phyloP scores from a whole-genome alignment of 2,113 vertebrate genomes.

The Odontesthes bonariensis region DNA sequence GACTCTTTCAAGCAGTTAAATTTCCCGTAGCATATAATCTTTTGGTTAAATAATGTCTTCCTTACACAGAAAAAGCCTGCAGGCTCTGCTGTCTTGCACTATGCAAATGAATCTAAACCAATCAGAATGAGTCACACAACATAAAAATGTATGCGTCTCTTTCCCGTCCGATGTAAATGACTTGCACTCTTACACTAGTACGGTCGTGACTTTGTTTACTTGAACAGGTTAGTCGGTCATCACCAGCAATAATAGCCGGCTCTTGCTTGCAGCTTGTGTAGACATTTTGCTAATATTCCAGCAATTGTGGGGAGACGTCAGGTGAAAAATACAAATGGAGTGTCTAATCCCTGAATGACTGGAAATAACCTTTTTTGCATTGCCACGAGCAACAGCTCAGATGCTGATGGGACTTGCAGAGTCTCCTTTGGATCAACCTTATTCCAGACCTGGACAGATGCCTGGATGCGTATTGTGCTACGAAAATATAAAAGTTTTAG shows the following conservation, averaged over 20 bases:
- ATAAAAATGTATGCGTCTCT: neutral
- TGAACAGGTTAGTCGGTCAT: conserved; percentile 31
- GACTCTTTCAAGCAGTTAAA: too few relatives aligned
- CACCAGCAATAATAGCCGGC: conserved; percentile 22
- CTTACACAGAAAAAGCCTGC: neutral
- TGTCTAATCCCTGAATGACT: conserved; percentile 11
- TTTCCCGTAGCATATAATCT: neutral
- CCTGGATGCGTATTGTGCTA: conserved; percentile 21
- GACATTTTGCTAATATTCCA: conserved; percentile 45
- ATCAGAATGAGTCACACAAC: neutral
- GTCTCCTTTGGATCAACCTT: conserved; percentile 38
- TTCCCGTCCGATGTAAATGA: conserved; percentile 30
- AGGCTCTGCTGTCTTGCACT: conserved; percentile 41
- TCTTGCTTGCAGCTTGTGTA: conserved; percentile 37
- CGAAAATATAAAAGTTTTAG: conserved; percentile 23
- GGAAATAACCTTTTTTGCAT: conserved; percentile 44
- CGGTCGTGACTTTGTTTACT: conserved; percentile 53
- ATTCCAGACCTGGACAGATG: conserved; percentile 41
- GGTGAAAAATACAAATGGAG: conserved; percentile 39
- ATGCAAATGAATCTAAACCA: conserved; percentile 46
- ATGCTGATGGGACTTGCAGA: conserved; percentile 27
- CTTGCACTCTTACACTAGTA: neutral
- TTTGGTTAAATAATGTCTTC: neutral
- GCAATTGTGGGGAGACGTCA: conserved; percentile 28
- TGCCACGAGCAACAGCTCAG: conserved; percentile 32